phyloP scores from a whole-genome alignment of 2,797 vertebrate genomes.

The Pseudotriccus pelzelni region DNA sequence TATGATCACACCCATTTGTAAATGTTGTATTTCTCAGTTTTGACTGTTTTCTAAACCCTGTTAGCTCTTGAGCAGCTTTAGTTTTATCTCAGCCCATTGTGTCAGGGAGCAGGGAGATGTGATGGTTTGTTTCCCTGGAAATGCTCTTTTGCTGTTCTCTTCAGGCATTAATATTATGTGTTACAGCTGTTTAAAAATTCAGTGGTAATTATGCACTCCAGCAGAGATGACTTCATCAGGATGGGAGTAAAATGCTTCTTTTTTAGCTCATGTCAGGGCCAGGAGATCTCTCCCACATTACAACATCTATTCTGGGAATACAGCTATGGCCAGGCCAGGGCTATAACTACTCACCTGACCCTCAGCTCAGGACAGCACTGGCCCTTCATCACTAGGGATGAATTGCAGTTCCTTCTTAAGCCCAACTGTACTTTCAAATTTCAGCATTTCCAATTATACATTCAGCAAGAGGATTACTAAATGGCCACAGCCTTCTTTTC shows the following conservation, averaged over 20 bases:
- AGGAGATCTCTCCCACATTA: neutral
- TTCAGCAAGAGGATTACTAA: neutral
- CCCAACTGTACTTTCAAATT: neutral
- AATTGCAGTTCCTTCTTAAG: neutral
- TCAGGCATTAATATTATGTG: conserved; percentile 35
- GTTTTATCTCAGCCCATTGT: neutral
- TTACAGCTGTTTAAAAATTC: conserved; percentile 50
- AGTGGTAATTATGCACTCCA: conserved; percentile 34
- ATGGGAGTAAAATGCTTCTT: neutral
- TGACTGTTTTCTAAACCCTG: conserved; percentile 4
- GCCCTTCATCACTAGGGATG: neutral
- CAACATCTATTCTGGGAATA: neutral
- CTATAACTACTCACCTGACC: neutral
- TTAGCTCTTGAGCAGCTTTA: neutral
- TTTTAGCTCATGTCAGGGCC: neutral
- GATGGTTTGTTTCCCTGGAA: conserved; percentile 24
- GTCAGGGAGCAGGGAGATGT: neutral
- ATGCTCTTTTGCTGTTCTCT: conserved; percentile 29
- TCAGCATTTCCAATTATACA: neutral
- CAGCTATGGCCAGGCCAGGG: neutral
- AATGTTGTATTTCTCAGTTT: conserved; percentile 23
- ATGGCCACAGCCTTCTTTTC: neutral
- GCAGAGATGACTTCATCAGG: neutral
- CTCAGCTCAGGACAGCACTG: neutral
- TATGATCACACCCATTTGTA: neutral